Evolutionary conservation across 1,140 invertebrate genomes (phyloP).

Genomic region (Caenorhabditis briggsae): DNA sequence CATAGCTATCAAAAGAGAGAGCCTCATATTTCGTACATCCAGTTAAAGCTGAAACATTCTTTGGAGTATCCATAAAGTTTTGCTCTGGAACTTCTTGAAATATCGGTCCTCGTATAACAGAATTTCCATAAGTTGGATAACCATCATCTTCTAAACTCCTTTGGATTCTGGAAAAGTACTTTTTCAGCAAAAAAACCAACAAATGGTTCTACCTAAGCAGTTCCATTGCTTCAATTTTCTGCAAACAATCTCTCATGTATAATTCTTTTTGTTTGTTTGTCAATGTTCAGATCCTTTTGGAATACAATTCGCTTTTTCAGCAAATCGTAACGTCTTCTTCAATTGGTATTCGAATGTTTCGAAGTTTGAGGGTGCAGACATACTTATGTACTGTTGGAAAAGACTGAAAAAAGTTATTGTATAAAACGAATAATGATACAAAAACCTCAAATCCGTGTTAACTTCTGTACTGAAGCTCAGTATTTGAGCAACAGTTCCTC

Average conservation of each 20-base stretch:
- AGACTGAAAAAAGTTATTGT: neutral
- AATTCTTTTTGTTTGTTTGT: neutral
- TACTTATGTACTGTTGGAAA: slow-evolving; percentile 43
- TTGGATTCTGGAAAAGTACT: slow-evolving; percentile 15
- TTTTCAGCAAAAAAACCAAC: neutral
- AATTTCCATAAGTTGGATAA: neutral
- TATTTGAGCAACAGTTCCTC: slow-evolving; percentile 92
- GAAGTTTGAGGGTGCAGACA: slow-evolving; percentile 29
- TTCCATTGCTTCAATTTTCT: neutral
- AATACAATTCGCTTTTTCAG: slow-evolving; percentile 21
- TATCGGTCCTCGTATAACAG: neutral
- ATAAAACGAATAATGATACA: neutral
- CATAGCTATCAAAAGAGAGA: neutral
- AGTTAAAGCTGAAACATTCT: slow-evolving; percentile 21
- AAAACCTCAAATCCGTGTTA: slow-evolving; percentile 4
- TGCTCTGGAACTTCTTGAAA: neutral
- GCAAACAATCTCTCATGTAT: slow-evolving; percentile 36
- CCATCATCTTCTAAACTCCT: slow-evolving; percentile 25
- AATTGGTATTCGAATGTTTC: slow-evolving; percentile 2
- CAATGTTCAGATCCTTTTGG: slow-evolving; percentile 7
- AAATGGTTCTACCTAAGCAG: neutral
- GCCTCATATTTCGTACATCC: slow-evolving; percentile 26
- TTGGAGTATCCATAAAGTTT: slow-evolving; percentile 32
- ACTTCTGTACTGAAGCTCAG: slow-evolving; percentile 84
- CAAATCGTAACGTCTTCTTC: neutral